These are phyloP conservation scores for Helleia helle DNA, from an alignment of 2,888 invertebrate genomes.

Conservation along the genomic window DNA sequence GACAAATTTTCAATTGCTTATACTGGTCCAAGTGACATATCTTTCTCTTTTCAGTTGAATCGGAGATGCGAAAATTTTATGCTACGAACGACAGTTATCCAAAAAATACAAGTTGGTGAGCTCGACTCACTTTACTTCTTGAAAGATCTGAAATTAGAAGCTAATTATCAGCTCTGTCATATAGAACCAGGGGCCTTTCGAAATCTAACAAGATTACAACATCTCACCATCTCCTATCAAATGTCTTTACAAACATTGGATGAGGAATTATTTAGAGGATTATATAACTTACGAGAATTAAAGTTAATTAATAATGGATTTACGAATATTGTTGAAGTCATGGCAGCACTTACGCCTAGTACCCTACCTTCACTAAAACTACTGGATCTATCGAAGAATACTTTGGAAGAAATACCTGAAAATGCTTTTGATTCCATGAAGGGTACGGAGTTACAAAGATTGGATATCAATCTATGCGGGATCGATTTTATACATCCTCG, in stretches of 20 bases:
- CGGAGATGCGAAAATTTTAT: conserved; percentile 46
- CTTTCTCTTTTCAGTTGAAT: conserved; percentile 39
- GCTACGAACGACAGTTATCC: conserved; percentile 66
- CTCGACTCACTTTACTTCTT: conserved; percentile 47
- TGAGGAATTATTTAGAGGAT: conserved; percentile 60
- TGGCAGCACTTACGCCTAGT: conserved; percentile 48
- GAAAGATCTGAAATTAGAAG: conserved; percentile 64
- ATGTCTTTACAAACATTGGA: conserved; percentile 54
- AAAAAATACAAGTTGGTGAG: conserved; percentile 49
- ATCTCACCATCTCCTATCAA: conserved; percentile 73
- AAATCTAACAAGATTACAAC: conserved; percentile 56
- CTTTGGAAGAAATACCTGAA: conserved; percentile 50
- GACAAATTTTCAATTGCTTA: too few species aligned
- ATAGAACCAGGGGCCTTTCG: conserved; percentile 65
- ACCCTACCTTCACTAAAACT: conserved; percentile 57
- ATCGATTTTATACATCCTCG: conserved; percentile 67
- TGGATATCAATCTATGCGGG: conserved; percentile 68
- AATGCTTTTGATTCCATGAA: conserved; percentile 59
- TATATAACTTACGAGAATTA: conserved; percentile 59
- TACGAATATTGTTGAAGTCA: conserved; percentile 47
- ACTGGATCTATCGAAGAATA: conserved; percentile 70
- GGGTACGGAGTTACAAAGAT: conserved; percentile 48
- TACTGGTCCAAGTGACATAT: conserved; percentile 1
- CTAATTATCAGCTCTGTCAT: conserved; percentile 61
- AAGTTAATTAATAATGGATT: conserved; percentile 74